These are phyloP conservation scores for Brachyistius frenatus DNA, from an alignment of 2,113 vertebrate genomes.

Conservation along the genomic window DNA sequence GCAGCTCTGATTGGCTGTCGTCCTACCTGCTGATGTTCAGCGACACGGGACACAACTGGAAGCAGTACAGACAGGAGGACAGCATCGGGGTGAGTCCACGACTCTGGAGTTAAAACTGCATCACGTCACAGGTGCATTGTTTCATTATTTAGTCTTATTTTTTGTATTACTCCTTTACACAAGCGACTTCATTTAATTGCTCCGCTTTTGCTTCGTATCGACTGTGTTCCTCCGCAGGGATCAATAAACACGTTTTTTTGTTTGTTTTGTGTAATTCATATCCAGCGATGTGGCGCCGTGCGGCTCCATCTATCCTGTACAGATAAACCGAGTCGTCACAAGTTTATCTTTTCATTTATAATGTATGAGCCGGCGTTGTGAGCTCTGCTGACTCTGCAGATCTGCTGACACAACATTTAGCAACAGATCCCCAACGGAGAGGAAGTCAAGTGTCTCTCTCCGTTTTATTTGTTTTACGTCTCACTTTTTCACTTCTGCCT, in stretches of 20 bases:
- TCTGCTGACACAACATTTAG: slow-evolving; percentile 24
- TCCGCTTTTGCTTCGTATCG: background rate
- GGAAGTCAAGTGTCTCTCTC: background rate
- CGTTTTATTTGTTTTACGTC: background rate
- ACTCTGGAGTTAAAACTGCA: background rate
- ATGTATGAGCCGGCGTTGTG: background rate
- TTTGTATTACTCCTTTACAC: too few species aligned
- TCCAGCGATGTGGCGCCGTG: background rate
- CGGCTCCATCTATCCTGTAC: background rate
- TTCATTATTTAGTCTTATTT: too few species aligned
- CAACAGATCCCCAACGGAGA: slow-evolving; percentile 7
- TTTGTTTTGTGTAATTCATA: background rate
- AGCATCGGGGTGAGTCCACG: slow-evolving; percentile 88
- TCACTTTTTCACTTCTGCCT: background rate
- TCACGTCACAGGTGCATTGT: too few species aligned
- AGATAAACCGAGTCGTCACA: slow-evolving; percentile 32
- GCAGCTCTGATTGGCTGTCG: slow-evolving; percentile 91
- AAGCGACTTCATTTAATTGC: background rate
- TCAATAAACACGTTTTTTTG: background rate
- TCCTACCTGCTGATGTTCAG: slow-evolving; percentile 91
- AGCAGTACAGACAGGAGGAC: slow-evolving; percentile 90
- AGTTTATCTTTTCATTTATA: slow-evolving; percentile 43
- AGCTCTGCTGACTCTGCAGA: slow-evolving; percentile 47
- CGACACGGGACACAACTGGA: slow-evolving; percentile 91
- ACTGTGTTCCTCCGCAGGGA: background rate